Base-by-base conservation (phyloP, 1,140 invertebrate genomes). In the Eueides isabella region DNA sequence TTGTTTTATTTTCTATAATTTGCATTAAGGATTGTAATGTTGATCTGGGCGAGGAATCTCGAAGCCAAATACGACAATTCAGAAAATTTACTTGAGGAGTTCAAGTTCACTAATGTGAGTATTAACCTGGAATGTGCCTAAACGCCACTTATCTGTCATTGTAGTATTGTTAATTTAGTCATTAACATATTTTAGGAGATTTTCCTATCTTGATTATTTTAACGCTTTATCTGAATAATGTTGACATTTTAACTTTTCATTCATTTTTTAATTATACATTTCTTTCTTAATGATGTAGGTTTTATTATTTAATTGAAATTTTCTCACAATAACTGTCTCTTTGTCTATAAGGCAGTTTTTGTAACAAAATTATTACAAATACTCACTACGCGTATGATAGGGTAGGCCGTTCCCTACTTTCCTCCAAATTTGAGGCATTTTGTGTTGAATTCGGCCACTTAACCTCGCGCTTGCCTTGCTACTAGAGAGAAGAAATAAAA, bases 11-110 rank as follows among this genome's bases (percentile, higher is more conserved):
- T 41, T 66, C 12, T 61, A 23, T 23, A 23, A 61, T 61, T 61
- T 62, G 6, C 26, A 86, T 84, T 72, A 61, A 89, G 87, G 85
- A 63, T 83, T 0, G 72, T 78, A 26, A 89, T 86, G 87, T 75
- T 89, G 16, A 75, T 80, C 62, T 87, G 86, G 86, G 82, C 85
- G 29, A 64, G 79, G 28, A 76, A 80, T 23, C 48, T 88, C 19
- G 85, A 88, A 78, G 66, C 61, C 5, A 75, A 73, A 63, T 80
- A 79, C 38, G 67, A 76, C 33, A 72, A 67, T 65, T 79, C 77
- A 16, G 66, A 73, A 5, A 79, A 79, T 48, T 79, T 77, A 12
- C 19, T 73, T 7, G 78, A 79, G 1, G 80, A 82, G 55, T 55
- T 76, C 30, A 63, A 74, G 9, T 84, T 89, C 69, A 85, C 83